Percentiles rank a stretch among this genome's conserved stretches.
Evolutionary conservation across 2,888 invertebrate species (phyloP).

Genomic region (Drosophila greeni): DNA sequence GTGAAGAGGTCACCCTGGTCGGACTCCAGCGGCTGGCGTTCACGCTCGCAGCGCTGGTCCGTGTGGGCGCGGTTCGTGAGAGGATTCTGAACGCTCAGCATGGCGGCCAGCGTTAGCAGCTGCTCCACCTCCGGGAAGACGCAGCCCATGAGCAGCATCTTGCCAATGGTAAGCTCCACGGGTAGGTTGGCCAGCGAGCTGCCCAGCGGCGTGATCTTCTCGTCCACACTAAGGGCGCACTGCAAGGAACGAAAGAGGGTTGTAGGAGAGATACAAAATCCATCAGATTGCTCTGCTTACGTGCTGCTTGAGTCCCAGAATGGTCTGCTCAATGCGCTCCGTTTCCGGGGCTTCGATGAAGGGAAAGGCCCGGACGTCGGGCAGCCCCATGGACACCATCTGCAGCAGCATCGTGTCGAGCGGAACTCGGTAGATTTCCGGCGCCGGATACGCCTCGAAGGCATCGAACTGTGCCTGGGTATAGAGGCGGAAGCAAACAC

Average conservation of each 20-base stretch:
- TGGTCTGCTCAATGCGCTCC: conserved; percentile 90
- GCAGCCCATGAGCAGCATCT: conserved; percentile 95
- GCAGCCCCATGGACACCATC: conserved; percentile 96
- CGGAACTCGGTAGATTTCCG: conserved; percentile 96
- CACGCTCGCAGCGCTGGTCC: conserved; percentile 89
- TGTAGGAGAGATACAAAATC: too few relatives aligned
- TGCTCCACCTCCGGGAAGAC: conserved; percentile 93
- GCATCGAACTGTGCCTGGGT: conserved; percentile 89
- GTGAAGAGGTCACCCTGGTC: conserved; percentile 98
- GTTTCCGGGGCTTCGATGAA: conserved; percentile 95
- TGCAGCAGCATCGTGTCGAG: conserved; percentile 93
- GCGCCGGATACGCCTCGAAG: conserved; percentile 91
- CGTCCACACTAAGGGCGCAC: conserved; percentile 88
- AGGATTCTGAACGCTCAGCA: conserved; percentile 95
- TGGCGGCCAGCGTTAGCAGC: conserved; percentile 92
- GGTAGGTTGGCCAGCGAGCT: conserved; percentile 92
- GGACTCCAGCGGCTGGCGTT: conserved; percentile 89
- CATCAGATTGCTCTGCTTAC: conserved; percentile 71
- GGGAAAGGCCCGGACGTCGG: conserved; percentile 93
- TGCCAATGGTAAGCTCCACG: conserved; percentile 96
- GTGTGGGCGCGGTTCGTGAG: conserved; percentile 93
- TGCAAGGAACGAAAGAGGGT: conserved; percentile 70
- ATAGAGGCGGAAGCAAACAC: conserved; percentile 94
- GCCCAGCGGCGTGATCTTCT: conserved; percentile 91
- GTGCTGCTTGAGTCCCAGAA: conserved; percentile 92